phyloP scores from a whole-genome alignment of 2,888 invertebrate genomes.

The Ceraclea dissimilis region DNA sequence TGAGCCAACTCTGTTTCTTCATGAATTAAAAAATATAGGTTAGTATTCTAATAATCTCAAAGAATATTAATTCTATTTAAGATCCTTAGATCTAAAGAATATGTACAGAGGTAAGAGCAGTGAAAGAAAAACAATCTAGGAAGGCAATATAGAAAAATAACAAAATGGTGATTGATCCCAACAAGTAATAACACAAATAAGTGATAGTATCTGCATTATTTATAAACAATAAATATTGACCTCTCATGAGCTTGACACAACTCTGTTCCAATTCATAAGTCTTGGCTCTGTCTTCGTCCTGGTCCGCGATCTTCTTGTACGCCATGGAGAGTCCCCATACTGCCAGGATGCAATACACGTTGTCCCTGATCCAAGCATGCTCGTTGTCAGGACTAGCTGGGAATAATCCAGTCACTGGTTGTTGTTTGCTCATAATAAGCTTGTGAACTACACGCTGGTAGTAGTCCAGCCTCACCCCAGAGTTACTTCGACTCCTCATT shows the following conservation, averaged over 20 bases:
- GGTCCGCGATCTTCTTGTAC: constrained; percentile 97
- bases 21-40: no score
- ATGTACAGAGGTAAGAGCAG: no score
- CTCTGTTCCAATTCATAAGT: constrained; percentile 96
- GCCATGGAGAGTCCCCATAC: constrained; percentile 99
- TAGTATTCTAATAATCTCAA: no score
- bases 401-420: constrained; percentile 95
- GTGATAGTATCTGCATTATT: no score
- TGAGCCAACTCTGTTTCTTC: no score
- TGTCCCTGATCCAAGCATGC: constrained; percentile 98
- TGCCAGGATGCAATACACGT: constrained; percentile 92
- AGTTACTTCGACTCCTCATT: constrained; percentile 85
- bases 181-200: no score
- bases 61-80: no score
- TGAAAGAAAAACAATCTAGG: no score
- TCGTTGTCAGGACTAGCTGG: constrained; percentile 80
- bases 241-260: constrained; percentile 81
- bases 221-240: constrained; percentile 30
- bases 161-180: no score
- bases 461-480: constrained; percentile 90
- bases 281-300: constrained; percentile 97
- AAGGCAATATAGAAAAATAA: no score
- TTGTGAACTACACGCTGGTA: constrained; percentile 92
- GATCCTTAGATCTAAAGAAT: no score
- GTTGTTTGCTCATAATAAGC: constrained; percentile 88